Evolutionary conservation across 2,888 invertebrate species (phyloP).

Genomic region (Agrotis clavis): DNA sequence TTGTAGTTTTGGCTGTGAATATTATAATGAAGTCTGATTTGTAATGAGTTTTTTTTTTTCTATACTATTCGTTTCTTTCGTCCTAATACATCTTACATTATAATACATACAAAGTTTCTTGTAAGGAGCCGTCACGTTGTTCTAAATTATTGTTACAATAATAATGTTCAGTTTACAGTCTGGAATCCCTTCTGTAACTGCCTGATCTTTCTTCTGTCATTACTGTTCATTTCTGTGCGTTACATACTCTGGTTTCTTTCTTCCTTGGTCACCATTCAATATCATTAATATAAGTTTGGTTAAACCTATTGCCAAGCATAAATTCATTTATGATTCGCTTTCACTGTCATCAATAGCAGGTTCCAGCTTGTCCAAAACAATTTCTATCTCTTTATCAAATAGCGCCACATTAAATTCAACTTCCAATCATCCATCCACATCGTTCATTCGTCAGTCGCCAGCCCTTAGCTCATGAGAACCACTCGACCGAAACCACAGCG

Average conservation of each 20-base stretch:
- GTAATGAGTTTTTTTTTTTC: background rate
- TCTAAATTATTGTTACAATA: background rate
- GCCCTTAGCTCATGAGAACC: constrained; percentile 58
- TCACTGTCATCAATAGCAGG: background rate
- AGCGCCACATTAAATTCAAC: background rate
- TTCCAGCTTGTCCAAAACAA: background rate
- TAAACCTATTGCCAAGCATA: too few species aligned
- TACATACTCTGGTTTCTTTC: too few species aligned
- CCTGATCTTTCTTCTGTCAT: too few species aligned
- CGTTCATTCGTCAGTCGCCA: constrained; percentile 39
- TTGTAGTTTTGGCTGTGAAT: background rate
- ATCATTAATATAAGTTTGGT: too few species aligned
- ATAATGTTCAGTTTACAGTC: background rate
- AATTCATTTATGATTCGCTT: background rate
- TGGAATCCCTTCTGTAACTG: too few species aligned
- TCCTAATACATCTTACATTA: background rate
- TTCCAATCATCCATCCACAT: constrained; percentile 15
- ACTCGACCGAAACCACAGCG: constrained; percentile 72
- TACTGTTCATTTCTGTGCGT: too few species aligned
- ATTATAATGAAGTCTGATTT: background rate
- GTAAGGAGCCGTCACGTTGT: background rate
- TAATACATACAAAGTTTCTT: too few species aligned
- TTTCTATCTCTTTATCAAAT: background rate
- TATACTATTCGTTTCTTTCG: background rate
- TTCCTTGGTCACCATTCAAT: too few species aligned